Conservation (phyloP, 2,113 vertebrate genomes). For the Lagopus muta region DNA sequence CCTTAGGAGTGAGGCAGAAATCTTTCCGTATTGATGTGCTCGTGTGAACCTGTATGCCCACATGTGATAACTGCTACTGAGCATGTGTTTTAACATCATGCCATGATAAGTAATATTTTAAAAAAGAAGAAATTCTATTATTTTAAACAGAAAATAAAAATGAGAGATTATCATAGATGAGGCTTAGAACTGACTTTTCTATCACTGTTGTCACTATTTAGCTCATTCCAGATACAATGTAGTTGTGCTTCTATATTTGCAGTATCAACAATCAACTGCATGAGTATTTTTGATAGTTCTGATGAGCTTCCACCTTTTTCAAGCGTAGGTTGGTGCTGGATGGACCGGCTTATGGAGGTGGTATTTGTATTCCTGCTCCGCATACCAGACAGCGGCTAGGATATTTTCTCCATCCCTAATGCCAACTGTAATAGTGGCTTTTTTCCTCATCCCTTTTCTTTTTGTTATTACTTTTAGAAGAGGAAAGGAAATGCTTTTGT, state of each 20-base stretch:
- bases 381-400: conserved; percentile 9
- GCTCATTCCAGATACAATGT: neutral
- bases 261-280: neutral
- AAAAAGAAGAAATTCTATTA: neutral
- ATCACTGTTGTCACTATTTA: neutral
- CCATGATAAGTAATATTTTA: neutral
- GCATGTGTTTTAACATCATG: neutral
- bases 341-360: neutral
- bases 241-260: neutral
- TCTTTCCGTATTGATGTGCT: neutral
- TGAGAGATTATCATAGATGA: neutral
- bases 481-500: neutral
- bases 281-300: neutral
- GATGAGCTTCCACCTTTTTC: neutral
- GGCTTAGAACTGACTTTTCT: neutral
- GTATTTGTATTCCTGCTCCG: conserved; percentile 3
- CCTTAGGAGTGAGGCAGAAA: neutral
- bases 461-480: neutral
- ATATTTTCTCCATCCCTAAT: neutral
- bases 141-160: neutral
- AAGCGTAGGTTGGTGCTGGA: neutral
- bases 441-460: conserved; percentile 19
- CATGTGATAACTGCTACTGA: neutral
- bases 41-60: neutral
- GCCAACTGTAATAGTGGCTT: neutral